These are phyloP conservation scores for Trypoxylus dichotomus DNA, from an alignment of 1,140 invertebrate species.

Conservation along the genomic window DNA sequence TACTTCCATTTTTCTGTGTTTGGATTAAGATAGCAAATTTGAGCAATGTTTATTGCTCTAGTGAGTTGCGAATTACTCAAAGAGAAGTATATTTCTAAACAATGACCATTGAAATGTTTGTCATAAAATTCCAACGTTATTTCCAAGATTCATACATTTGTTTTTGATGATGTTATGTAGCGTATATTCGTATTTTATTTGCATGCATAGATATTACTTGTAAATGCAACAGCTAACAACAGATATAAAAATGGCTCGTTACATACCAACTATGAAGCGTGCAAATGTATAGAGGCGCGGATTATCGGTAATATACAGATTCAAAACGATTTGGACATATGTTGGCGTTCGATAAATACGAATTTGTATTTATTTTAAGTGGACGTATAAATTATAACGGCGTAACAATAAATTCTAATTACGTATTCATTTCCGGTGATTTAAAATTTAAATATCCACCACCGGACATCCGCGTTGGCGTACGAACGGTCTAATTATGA, in stretches of 20 bases:
- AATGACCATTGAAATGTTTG: not conserved
- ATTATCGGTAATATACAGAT: conserved; percentile 1
- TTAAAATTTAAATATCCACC: conserved; percentile 18
- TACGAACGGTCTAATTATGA: not conserved
- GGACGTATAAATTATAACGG: not conserved
- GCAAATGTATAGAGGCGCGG: not conserved
- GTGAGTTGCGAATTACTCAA: not conserved
- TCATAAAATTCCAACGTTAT: not conserved
- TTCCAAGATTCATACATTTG: not conserved
- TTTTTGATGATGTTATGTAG: not conserved
- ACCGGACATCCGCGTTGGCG: not conserved
- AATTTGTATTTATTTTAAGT: conserved; percentile 18
- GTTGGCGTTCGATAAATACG: not conserved
- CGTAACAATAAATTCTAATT: conserved; percentile 13
- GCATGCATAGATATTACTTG: not conserved
- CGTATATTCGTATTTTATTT: not conserved
- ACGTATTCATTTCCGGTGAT: conserved; percentile 16
- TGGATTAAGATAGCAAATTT: too few species aligned
- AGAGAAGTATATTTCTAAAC: not conserved
- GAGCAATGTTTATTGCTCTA: not conserved
- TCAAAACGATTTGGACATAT: not conserved
- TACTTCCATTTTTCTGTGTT: too few species aligned
- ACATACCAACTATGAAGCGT: not conserved
- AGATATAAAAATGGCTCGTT: not conserved
- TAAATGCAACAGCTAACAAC: not conserved